Conservation (phyloP, 2,888 invertebrate species). For the Eulithis testata region DNA sequence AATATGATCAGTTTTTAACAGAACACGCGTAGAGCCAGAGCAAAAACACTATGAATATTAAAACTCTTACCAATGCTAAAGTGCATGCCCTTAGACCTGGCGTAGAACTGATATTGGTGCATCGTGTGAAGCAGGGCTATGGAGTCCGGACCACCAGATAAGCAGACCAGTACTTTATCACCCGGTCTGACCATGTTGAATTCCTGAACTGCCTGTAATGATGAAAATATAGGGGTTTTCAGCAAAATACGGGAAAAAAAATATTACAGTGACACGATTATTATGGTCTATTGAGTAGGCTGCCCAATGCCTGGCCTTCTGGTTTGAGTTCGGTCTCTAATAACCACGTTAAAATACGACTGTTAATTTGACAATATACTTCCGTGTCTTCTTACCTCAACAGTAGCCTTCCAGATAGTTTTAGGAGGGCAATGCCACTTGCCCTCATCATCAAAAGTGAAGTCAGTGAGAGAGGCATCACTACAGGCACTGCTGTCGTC, state of each 20-base stretch:
- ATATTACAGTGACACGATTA: too few relatives aligned
- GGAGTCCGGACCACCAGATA: conserved; percentile 94
- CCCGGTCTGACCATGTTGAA: conserved; percentile 93
- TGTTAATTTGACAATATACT: too few relatives aligned
- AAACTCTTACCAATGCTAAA: conserved; percentile 85
- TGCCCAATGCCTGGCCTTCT: too few relatives aligned
- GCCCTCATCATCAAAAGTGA: conserved; percentile 75
- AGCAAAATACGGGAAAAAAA: too few relatives aligned
- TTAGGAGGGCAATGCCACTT: conserved; percentile 92
- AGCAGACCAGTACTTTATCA: conserved; percentile 92
- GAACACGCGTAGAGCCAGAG: too few relatives aligned
- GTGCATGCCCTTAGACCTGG: conserved; percentile 88
- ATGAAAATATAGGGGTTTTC: not conserved
- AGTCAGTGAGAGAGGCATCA: conserved; percentile 74
- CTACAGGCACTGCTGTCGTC: conserved; percentile 79
- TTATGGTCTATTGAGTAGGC: too few relatives aligned
- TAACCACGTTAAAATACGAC: too few relatives aligned
- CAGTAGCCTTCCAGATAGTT: conserved; percentile 91
- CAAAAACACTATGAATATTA: too few relatives aligned
- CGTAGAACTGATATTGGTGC: conserved; percentile 92
- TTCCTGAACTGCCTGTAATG: conserved; percentile 89
- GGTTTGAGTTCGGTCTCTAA: too few relatives aligned
- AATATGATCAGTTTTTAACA: too few relatives aligned
- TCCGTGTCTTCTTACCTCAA: conserved; percentile 83
- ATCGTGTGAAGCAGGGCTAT: conserved; percentile 93